Percentiles rank a stretch among this genome's conserved stretches.
Conservation (phyloP, 64 coral and sea anemone genomes). For the Astreopora myriophthalma region DNA sequence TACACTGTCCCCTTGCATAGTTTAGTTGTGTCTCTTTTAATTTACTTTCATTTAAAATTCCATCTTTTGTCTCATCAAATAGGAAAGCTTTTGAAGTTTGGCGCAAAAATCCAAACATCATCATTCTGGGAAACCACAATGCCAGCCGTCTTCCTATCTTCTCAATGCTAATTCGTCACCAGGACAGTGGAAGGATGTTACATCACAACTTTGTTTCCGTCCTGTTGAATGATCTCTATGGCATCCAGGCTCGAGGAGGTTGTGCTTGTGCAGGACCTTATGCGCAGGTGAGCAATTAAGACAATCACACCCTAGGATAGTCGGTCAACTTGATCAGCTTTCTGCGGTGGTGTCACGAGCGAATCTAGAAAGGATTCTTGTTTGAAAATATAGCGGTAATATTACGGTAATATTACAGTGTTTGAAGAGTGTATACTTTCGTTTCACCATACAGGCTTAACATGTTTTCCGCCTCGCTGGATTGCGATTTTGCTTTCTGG, state of each 20-base stretch:
- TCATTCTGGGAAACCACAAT: slow-evolving; percentile 63
- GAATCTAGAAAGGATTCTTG: too few species aligned
- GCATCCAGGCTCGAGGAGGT: slow-evolving; percentile 83
- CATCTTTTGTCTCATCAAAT: not conserved
- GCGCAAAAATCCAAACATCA: slow-evolving; percentile 57
- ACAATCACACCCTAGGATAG: too few species aligned
- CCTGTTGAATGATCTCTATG: slow-evolving; percentile 84
- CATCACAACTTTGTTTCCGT: slow-evolving; percentile 93
- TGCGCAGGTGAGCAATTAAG: slow-evolving; percentile 74
- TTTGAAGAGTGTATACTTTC: too few species aligned
- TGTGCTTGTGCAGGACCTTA: slow-evolving; percentile 95
- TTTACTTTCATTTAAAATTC: not conserved
- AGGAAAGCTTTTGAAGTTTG: slow-evolving; percentile 71
- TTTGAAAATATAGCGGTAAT: too few species aligned
- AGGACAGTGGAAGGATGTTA: slow-evolving; percentile 77
- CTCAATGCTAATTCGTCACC: slow-evolving; percentile 80
- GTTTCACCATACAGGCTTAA: too few species aligned
- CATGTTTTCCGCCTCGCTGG: too few species aligned
- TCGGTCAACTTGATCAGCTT: too few species aligned
- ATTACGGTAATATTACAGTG: too few species aligned
- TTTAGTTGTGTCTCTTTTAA: not conserved
- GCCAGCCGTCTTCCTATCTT: slow-evolving; percentile 82
- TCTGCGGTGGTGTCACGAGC: too few species aligned
- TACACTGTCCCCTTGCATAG: not conserved
- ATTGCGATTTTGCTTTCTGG: too few species aligned